These are phyloP conservation scores for Rotaria macrura DNA, from an alignment of 2,888 invertebrate species.

Conservation along the genomic window DNA sequence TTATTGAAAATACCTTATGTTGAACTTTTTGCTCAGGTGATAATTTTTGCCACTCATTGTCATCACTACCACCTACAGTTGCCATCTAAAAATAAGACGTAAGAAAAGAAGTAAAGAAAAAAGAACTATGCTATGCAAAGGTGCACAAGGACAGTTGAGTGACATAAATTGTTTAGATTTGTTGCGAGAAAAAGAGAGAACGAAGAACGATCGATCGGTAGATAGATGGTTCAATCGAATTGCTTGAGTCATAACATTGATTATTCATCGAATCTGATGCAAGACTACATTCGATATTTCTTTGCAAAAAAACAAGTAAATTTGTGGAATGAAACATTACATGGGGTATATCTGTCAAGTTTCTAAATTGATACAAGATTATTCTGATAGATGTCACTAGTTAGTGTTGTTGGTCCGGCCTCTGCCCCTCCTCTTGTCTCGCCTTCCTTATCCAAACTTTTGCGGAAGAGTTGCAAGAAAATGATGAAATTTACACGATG, in stretches of 20 bases:
- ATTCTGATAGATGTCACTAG: too few relatives aligned
- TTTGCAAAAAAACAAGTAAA: too few relatives aligned
- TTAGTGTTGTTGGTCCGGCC: too few relatives aligned
- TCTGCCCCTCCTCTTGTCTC: too few relatives aligned
- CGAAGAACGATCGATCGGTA: too few relatives aligned
- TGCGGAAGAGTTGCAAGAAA: too few relatives aligned
- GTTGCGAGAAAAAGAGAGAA: background rate
- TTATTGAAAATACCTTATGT: conserved; percentile 63
- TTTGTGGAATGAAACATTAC: too few relatives aligned
- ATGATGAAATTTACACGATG: too few relatives aligned
- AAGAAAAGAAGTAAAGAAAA: background rate
- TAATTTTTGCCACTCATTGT: conserved; percentile 50
- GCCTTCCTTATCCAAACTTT: too few relatives aligned
- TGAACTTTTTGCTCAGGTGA: conserved; percentile 73
- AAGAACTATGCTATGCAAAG: background rate
- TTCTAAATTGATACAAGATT: too few relatives aligned
- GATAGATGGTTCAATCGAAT: background rate
- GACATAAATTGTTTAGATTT: background rate
- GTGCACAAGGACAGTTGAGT: background rate
- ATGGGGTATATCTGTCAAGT: too few relatives aligned
- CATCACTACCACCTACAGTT: conserved; percentile 35
- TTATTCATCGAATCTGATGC: background rate
- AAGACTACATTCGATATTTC: background rate
- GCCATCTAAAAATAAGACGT: background rate
- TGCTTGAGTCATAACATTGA: background rate